Evolutionary conservation across 2,888 invertebrate species (phyloP).

Genomic region (Caenorhabditis wallacei): DNA sequence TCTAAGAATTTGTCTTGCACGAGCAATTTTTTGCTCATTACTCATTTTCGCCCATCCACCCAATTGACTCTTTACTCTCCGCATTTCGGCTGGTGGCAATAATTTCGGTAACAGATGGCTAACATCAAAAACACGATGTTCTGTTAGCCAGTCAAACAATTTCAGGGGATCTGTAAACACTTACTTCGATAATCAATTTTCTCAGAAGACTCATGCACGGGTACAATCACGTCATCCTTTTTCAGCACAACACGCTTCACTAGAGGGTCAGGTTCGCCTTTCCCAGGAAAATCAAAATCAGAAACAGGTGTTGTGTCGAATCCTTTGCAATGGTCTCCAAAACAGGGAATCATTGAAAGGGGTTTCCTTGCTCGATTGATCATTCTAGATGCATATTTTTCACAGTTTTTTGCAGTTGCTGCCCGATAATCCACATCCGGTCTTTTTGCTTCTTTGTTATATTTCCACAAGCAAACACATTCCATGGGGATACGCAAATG

Average conservation of each 20-base stretch:
- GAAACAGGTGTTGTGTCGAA: slow-evolving; percentile 21
- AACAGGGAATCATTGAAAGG: slow-evolving; percentile 63
- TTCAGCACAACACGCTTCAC: slow-evolving; percentile 57
- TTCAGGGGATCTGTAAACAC: slow-evolving; percentile 79
- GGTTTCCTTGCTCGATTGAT: slow-evolving; percentile 62
- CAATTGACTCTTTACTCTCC: slow-evolving; percentile 67
- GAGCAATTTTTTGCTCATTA: slow-evolving; percentile 70
- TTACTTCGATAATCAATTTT: slow-evolving; percentile 11
- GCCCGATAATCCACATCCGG: slow-evolving; percentile 70
- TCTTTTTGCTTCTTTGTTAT: slow-evolving; percentile 64
- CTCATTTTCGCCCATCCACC: slow-evolving; percentile 74
- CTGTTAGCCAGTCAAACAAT: slow-evolving; percentile 77
- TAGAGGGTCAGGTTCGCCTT: slow-evolving; percentile 14
- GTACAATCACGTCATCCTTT: slow-evolving; percentile 46
- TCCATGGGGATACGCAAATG: slow-evolving; percentile 73
- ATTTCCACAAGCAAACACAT: slow-evolving; percentile 81
- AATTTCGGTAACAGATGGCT: slow-evolving; percentile 75
- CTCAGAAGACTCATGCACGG: slow-evolving; percentile 37
- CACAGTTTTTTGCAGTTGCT: slow-evolving; percentile 68
- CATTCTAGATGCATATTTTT: slow-evolving; percentile 70
- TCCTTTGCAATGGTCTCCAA: slow-evolving; percentile 67
- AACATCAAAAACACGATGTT: slow-evolving; percentile 75
- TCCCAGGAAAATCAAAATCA: slow-evolving; percentile 13
- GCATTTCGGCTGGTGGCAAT: slow-evolving; percentile 69
- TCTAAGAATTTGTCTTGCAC: slow-evolving; percentile 73